Evolutionary conservation across 2,113 vertebrate genomes (phyloP), one percentile per base, ranked within the genome.

Genomic region (Peromyscus californicus): DNA sequence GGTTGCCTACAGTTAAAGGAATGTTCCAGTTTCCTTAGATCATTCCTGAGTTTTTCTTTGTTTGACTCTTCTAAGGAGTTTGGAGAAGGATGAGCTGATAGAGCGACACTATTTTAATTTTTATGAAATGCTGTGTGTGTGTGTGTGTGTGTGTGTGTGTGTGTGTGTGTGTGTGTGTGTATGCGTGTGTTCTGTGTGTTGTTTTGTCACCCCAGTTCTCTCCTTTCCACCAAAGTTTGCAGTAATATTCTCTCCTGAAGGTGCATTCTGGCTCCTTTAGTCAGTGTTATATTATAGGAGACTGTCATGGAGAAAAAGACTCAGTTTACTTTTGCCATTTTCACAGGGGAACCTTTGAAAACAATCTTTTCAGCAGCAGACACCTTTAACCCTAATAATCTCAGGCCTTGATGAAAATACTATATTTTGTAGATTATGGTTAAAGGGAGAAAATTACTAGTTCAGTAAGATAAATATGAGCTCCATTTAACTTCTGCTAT

Each of bases 391-490:
- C 98, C 97, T 98, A 97, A 98, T 98, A 98, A 98, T 98, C 98
- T 99, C 98, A 99, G 99, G 98, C 98, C 98, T 98, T 98, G 98
- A 98, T 97, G 98, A 98, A 98, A 98, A 98, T 98, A 97, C 98
- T 98, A 98, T 98, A 97, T 98, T 99, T 99, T 98, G 95, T 98
- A 98, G 97, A 97, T 97, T 94, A 98, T 98, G 98, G 98, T 97
- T 96, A 98, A 98, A 98, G 98, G 98, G 96, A 98, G 96, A 97
- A 96, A 98, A 98, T 96, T 98, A 94, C 97, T 98, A 75, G 94
- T 97, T 98, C 92, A 51, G 1, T 98, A 97, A 95, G 96, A 97
- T 98, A 98, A 98, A 98, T 98, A 98, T 98, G 3, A 9, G 91
- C 98, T 98, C 97, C 97, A 98, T 98, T 97, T 98, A 97, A 98